Percentiles rank a stretch among this genome's conserved stretches.
These are phyloP conservation scores for Brachionus paranguensis DNA, from an alignment of 1,140 invertebrate species.

Conservation along the genomic window DNA sequence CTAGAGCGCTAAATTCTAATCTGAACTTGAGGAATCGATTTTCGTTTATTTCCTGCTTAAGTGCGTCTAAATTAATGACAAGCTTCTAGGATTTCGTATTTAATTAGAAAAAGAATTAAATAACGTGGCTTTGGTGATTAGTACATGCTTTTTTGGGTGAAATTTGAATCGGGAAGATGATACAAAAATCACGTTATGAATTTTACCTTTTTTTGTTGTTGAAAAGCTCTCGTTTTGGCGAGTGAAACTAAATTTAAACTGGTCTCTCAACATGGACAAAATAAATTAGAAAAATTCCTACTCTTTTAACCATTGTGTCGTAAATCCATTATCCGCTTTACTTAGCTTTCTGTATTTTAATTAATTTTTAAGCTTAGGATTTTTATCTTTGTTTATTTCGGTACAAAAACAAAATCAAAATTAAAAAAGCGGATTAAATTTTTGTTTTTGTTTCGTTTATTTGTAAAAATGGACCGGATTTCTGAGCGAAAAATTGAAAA, in stretches of 20 bases:
- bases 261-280: constrained; percentile 27
- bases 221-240: background rate
- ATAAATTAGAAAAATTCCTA: constrained; percentile 10
- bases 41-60: background rate
- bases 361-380: constrained; percentile 7
- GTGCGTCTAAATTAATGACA: background rate
- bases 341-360: constrained; percentile 30
- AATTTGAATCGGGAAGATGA: background rate
- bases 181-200: background rate
- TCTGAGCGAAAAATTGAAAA: background rate
- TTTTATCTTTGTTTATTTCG: constrained; percentile 36
- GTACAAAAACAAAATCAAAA: constrained; percentile 10
- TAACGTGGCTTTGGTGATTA: background rate
- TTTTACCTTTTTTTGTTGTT: background rate
- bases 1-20: background rate
- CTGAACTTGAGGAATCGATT: background rate
- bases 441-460: constrained; percentile 26
- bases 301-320: constrained; percentile 4
- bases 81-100: background rate
- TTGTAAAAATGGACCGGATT: constrained; percentile 19
- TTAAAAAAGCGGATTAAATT: constrained; percentile 24
- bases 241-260: background rate
- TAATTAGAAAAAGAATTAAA: background rate
- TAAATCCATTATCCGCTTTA: constrained; percentile 28
- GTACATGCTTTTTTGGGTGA: background rate